Base-by-base conservation (phyloP, 2,797 vertebrate genomes). In the Parotocinclus haroldoi region DNA sequence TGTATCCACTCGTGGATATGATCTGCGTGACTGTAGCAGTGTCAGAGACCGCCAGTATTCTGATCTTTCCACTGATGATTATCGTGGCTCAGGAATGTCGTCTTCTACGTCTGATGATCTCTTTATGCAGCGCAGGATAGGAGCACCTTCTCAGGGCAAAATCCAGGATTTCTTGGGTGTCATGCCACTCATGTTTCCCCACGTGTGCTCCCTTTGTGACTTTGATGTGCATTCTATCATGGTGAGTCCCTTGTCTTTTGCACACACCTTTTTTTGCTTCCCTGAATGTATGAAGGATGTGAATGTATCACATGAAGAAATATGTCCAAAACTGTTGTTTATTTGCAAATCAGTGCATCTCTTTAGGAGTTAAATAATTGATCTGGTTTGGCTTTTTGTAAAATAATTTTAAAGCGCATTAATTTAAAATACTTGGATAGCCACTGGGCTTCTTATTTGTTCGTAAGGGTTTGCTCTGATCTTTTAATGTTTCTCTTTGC, bases 151-250 rank as follows among this genome's bases (percentile, higher is more conserved):
- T 38, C 84, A 85, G 3, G 86, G 89, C 61, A 89, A 91, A 80
- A 75, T 91, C 69, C 87, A 89, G 68, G 90, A 91, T 86, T 91
- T 89, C 84, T 84, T 91, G 82, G 90, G 89, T 82, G 81, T 83
- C 72, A 73, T 70, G 78, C 90, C 90, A 44, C 49, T 78, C 79
- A 86, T 88, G 84, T 91, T 90, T 78, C 90, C 89, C 57, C 88
- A 91, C 16, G 84, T 90, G 68, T 91, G 90, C 82, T 83, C 88
- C 82, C 89, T 91, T 89, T 91, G 90, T 88, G 89, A 91, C 81
- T 90, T 89, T 89, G 89, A 90, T 13, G 88, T 91, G 66, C 88
- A 87, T 76, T 89, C 87, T 74, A 77, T 65, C 75, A 84, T 89
- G 90, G 90, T 91, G 89, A 91, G 90, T 91, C 27, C 55, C 36